A percentile compares a stretch with the other conserved stretches of the same genome.
These are phyloP conservation scores for Eilema griseolum DNA, from an alignment of 2,888 invertebrate genomes.

Conservation along the genomic window DNA sequence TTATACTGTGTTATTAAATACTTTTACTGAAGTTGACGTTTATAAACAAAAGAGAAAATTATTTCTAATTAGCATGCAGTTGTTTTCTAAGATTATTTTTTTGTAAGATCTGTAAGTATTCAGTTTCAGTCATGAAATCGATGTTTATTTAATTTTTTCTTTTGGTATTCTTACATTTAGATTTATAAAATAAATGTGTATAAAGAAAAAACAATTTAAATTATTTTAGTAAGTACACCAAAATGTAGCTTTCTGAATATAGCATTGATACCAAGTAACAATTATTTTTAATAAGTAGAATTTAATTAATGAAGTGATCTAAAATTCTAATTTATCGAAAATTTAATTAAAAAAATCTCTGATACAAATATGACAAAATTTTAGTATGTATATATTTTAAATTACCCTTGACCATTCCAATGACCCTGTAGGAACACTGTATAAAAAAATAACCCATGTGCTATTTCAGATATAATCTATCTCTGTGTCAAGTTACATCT, in stretches of 20 bases:
- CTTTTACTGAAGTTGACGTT: not conserved
- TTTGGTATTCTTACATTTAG: not conserved
- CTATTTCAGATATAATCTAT: not conserved
- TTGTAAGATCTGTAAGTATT: not conserved
- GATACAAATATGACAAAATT: not conserved
- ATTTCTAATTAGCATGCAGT: not conserved
- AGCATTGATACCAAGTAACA: not conserved
- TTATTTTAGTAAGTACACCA: not conserved
- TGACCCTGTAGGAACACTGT: not conserved
- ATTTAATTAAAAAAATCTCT: not conserved
- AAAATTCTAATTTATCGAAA: not conserved
- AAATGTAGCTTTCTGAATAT: not conserved
- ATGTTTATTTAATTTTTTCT: not conserved
- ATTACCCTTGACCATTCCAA: too few species aligned
- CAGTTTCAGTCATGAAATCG: not conserved
- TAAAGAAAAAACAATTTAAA: not conserved
- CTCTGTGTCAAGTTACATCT: not conserved
- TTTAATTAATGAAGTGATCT: not conserved
- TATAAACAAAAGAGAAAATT: not conserved
- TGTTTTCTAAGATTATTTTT: not conserved
- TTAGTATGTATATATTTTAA: too few species aligned
- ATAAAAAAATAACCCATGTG: not conserved
- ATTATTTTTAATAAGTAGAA: not conserved
- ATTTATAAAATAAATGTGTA: not conserved
- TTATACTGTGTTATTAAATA: not conserved